Base-by-base conservation (phyloP, 30 jellyfish, hydroid and myxozoan species). In the Haliclystus octoradiatus region DNA sequence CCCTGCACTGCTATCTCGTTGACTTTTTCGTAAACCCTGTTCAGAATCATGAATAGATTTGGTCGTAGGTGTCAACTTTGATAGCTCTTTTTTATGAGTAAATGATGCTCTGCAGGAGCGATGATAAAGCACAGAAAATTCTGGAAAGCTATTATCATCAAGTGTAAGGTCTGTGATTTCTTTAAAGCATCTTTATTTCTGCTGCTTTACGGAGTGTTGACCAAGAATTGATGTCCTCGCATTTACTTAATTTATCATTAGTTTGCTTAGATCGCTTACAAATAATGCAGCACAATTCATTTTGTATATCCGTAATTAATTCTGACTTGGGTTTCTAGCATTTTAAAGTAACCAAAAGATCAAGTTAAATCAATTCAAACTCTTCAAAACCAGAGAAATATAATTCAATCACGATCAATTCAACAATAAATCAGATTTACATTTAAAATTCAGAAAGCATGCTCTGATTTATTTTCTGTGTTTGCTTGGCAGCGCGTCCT, bases 141-240 rank as follows among this genome's bases (percentile, higher is more conserved):
- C 57, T 9, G 76, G 71, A 31, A 35, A 26, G 30, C 76, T 69
- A 66, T 34, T 29, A n/a, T 66, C 76, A 28, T 34, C 62, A 29
- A 32, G 15, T 69, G 34, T 24, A 33, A 34, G n/a, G 9, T 33
- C 24, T 29, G 34, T n/a, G 32, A 66, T 70, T 70, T 49, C 70
- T 28, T 52, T 70, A 72, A 46, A 72, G 80, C 47, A 28, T 51
- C 80, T 70, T n/a, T 28, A 70, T 46, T 70, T 70, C 47, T 70
- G 80, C 80, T 46, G 80, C 80, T 28, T 63, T 70, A 19, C 1
- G 71, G 47, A 67, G 32, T 0, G 77, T 67, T 5, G 34, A 28
- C 75, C 75, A 70, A 46, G 80, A 51, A n/a, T 62, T 70, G 52
- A 26, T 28, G 50, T 70, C 80, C 47, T 72, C 30, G 50, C 80